Evolutionary conservation across 1,140 invertebrate genomes (phyloP).

Genomic region (Manduca sexta): DNA sequence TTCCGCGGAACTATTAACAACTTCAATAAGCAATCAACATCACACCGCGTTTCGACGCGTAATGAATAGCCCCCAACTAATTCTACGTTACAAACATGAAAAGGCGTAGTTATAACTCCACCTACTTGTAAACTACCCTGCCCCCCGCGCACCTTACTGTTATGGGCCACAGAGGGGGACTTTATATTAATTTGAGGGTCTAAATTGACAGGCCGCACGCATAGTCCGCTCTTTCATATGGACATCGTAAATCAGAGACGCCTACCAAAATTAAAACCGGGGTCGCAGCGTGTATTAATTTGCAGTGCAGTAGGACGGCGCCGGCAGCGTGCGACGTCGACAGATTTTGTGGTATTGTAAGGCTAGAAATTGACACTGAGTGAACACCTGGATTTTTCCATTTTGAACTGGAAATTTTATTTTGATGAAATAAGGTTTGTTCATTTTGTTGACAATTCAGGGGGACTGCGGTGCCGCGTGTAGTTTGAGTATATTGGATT

Average conservation of each 20-base stretch:
- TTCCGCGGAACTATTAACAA: slow-evolving; percentile 16
- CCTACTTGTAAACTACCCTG: slow-evolving; percentile 17
- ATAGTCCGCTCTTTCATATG: slow-evolving; percentile 55
- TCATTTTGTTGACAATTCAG: too few relatives aligned
- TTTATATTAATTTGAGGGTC: slow-evolving; percentile 25
- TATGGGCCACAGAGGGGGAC: slow-evolving; percentile 8
- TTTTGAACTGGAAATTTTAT: not conserved
- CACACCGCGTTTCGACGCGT: slow-evolving; percentile 24
- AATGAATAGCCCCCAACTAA: slow-evolving; percentile 32
- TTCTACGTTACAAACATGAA: slow-evolving; percentile 31
- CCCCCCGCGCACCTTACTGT: slow-evolving; percentile 6
- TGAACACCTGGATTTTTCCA: slow-evolving; percentile 13
- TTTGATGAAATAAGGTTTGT: too few relatives aligned
- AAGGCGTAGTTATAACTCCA: slow-evolving; percentile 26
- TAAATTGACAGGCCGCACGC: slow-evolving; percentile 45
- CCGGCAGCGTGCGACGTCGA: slow-evolving; percentile 37
- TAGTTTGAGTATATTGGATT: too few relatives aligned
- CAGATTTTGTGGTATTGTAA: slow-evolving; percentile 35
- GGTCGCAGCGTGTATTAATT: slow-evolving; percentile 50
- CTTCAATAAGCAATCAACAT: slow-evolving; percentile 35
- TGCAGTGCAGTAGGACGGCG: slow-evolving; percentile 24
- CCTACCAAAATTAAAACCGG: slow-evolving; percentile 58
- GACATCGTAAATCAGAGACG: slow-evolving; percentile 57
- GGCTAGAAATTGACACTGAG: slow-evolving; percentile 20
- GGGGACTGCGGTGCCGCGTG: too few relatives aligned